Evolutionary conservation across 2,888 invertebrate species (phyloP).

Genomic region (Drosophila macrospina): DNA sequence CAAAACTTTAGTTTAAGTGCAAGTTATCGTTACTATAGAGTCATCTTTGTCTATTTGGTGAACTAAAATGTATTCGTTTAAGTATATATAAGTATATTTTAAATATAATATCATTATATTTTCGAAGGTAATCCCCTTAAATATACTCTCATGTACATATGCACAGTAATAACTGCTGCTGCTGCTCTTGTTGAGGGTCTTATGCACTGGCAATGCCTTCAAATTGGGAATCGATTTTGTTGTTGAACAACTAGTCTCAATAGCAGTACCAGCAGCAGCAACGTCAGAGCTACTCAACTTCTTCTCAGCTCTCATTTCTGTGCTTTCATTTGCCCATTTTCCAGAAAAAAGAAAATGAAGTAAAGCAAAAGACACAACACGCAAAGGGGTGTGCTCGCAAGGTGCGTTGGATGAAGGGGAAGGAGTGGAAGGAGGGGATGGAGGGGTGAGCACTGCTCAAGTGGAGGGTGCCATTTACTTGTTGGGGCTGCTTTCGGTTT

Average conservation of each 20-base stretch:
- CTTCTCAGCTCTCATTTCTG: conserved; percentile 31
- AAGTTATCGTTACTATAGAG: too few species aligned
- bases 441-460: conserved; percentile 3
- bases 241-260: conserved; percentile 46
- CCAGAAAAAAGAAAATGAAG: conserved; percentile 3
- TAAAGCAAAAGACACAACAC: conserved; percentile 69
- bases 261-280: conserved; percentile 1
- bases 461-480: conserved; percentile 32
- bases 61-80: too few species aligned
- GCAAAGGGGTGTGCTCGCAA: conserved; percentile 65
- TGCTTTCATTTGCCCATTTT: conserved; percentile 25
- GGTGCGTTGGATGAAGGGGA: conserved; percentile 41
- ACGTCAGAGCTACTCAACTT: conserved; percentile 20
- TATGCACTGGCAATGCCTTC: conserved; percentile 23
- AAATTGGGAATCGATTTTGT: conserved; percentile 69
- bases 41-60: too few species aligned
- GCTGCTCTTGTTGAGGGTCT: conserved; percentile 1
- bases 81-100: too few species aligned
- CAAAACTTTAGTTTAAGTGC: too few species aligned
- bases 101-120: too few species aligned
- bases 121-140: neutral
- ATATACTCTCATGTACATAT: neutral
- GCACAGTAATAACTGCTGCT: conserved; percentile 6
- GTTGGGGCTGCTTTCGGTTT: conserved; percentile 26
- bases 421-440: neutral